phyloP scores from a whole-genome alignment of 2,797 vertebrate genomes.

The Chrosomus eos region DNA sequence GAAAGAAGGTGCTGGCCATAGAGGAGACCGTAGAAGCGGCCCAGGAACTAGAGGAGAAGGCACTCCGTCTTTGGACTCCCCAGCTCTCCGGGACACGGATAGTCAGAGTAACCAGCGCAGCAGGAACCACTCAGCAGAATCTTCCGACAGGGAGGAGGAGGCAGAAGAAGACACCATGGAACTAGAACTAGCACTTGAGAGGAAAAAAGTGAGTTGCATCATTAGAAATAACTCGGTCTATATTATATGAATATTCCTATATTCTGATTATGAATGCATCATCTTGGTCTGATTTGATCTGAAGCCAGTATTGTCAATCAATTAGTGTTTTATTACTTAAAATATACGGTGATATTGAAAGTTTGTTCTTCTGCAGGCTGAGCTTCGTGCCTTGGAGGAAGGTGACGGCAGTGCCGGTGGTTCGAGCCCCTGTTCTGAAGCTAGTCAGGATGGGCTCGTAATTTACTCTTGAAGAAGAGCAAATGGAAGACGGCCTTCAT shows the following conservation, averaged over 20 bases:
- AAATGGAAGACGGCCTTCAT: conserved; percentile 94
- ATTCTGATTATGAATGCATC: not conserved
- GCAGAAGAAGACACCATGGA: conserved; percentile 93
- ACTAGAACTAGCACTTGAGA: conserved; percentile 92
- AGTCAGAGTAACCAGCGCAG: conserved; percentile 81
- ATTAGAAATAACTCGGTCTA: not conserved
- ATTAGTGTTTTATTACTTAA: not conserved
- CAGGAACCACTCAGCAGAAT: conserved; percentile 85
- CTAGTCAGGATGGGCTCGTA: conserved; percentile 86
- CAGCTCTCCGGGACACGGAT: conserved; percentile 72
- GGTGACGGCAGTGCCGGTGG: conserved; percentile 90
- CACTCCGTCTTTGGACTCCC: conserved; percentile 56
- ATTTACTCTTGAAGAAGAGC: conserved; percentile 78
- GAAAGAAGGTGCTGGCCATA: conserved; percentile 88
- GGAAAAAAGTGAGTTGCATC: conserved; percentile 85
- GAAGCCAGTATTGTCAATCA: not conserved
- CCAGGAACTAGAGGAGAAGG: conserved; percentile 75
- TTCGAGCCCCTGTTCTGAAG: conserved; percentile 92
- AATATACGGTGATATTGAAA: not conserved
- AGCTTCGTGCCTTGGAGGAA: conserved; percentile 93
- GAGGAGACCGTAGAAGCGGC: conserved; percentile 79
- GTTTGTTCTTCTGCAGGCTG: conserved; percentile 79
- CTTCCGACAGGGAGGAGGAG: conserved; percentile 82
- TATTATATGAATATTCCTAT: not conserved
- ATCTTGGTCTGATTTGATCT: not conserved